Base-by-base conservation (phyloP, 1,140 invertebrate species). In the Lasaia peninsularis region DNA sequence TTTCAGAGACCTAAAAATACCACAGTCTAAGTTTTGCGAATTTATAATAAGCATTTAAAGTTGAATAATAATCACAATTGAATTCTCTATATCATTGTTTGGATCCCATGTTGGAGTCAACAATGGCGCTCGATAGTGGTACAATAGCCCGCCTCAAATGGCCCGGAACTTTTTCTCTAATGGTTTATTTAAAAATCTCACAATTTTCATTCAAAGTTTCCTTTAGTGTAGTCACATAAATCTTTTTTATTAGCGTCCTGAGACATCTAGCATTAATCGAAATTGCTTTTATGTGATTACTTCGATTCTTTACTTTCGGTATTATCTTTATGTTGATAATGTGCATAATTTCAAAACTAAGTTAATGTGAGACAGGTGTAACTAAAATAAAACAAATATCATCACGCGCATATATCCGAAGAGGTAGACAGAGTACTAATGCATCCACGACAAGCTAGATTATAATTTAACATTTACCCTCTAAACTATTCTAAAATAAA, bases 121-220 rank as follows among this genome's bases (percentile, higher is more conserved):
- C 78, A 85, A 86, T 75, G 66, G 81, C 70, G 60, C 67, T 61
- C 71, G 71, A 80, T 80, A 76, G 75, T 78, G 73, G 67, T 71
- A 80, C 82, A 80, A 84, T 87, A 80, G 78, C 78, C 80, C 77
- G 73, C 82, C 78, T 80, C 74, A 86, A 88, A 88, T 84, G 79
- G 76, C 62, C 76, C 79, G 82, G 82, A 88, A 88, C 85, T 87
- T 87, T 86, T 86, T 85, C 78, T 82, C 67, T 86, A 83, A 83
- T 83, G 82, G 78, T 88, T 86, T 86, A 85, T 88, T 88, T 88
- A 85, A 88, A 86, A 88, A 85, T 85, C 74, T 72, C 62, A 81
- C 75, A 78, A 75, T 86, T 86, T 85, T 78, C 77, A 81, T 85
- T 85, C 73, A 69, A 78, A 80, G 67, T 79, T 78, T 83, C 73